Evolutionary conservation across 2,888 invertebrate species (phyloP).

Genomic region (Thyatira batis): DNA sequence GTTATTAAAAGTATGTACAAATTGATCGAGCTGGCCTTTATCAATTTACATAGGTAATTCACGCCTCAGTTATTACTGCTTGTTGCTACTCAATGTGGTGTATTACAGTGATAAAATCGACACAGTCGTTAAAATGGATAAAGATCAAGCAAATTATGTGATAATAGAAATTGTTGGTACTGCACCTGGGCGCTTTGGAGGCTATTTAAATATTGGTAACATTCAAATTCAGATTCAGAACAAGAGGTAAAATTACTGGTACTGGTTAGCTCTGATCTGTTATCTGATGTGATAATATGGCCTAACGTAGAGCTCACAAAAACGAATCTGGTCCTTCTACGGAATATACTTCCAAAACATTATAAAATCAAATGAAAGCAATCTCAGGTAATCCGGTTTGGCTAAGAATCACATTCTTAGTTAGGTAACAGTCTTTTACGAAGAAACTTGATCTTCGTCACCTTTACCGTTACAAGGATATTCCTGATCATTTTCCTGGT

Average conservation of each 20-base stretch:
- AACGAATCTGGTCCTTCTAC: too few species aligned
- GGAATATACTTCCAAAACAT: too few species aligned
- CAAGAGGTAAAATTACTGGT: too few species aligned
- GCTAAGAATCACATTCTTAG: neutral
- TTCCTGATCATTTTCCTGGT: neutral
- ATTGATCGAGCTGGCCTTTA: conserved; percentile 20
- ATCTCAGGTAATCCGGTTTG: neutral
- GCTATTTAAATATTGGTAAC: neutral
- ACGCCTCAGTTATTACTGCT: conserved; percentile 24
- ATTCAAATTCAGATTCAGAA: neutral
- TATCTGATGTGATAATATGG: too few species aligned
- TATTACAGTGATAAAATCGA: neutral
- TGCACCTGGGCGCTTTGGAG: neutral
- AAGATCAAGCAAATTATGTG: conserved; percentile 22
- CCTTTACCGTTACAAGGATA: neutral
- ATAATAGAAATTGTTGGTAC: conserved; percentile 14
- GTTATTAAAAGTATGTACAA: conserved; percentile 10
- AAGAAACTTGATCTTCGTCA: neutral
- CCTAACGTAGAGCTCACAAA: too few species aligned
- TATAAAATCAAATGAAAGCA: too few species aligned
- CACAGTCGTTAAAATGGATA: conserved; percentile 17
- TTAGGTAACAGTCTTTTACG: neutral
- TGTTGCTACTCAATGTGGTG: conserved; percentile 4
- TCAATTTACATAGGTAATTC: conserved; percentile 29
- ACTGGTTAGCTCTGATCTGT: too few species aligned